These are phyloP conservation scores for Eudasyphora cyanicolor DNA, from an alignment of 2,888 invertebrate genomes.

Conservation along the genomic window DNA sequence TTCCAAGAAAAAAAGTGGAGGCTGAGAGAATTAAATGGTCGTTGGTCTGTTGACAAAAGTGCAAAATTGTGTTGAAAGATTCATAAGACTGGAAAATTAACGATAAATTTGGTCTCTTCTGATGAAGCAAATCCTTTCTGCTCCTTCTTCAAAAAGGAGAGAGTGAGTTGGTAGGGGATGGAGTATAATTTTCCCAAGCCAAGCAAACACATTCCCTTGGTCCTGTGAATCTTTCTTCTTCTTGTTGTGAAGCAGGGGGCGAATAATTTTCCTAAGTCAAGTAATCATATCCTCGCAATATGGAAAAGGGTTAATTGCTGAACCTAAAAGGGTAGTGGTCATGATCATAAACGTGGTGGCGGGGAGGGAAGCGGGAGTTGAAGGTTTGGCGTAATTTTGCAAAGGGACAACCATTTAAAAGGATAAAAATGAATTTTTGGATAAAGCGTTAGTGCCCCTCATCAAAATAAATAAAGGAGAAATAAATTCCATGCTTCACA, in stretches of 20 bases:
- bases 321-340: neutral
- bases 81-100: constrained; percentile 75
- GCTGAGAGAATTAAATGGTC: neutral
- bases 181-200: no score
- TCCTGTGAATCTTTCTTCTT: no score
- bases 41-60: constrained; percentile 70
- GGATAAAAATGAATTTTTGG: neutral
- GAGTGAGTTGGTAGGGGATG: no score
- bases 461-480: neutral
- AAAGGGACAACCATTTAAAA: neutral
- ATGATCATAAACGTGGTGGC: neutral
- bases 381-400: neutral
- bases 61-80: constrained; percentile 78
- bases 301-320: neutral
- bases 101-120: constrained; percentile 65
- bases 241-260: neutral
- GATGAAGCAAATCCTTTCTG: no score
- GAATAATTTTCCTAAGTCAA: no score
- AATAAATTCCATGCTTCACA: neutral
- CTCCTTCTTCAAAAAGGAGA: no score
- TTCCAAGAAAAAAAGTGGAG: neutral
- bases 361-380: neutral
- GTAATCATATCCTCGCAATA: no score
- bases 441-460: neutral
- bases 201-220: no score